Evolutionary conservation across 2,888 invertebrate species (phyloP), one percentile per base, ranked within the genome.

Genomic region (Cerceris rybyensis): DNA sequence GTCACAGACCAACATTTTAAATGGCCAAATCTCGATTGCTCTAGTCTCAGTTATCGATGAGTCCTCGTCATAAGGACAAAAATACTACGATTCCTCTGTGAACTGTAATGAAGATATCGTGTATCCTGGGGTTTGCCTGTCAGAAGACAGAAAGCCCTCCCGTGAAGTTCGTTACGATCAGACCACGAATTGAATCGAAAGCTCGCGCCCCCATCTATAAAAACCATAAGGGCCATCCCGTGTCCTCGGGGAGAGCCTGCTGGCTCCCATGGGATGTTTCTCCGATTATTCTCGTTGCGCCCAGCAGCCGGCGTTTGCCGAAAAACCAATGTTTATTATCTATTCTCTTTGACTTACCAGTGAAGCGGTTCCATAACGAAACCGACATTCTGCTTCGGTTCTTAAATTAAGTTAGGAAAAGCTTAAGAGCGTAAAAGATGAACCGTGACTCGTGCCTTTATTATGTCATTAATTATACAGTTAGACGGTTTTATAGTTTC

Each of bases 171-270:
- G 88, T 85, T 85, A 85, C 86, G 89, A 88, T 89, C 88, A 90
- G 87, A 90, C 91, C 90, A 89, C 91, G 87, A 91, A 91, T 91
- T 91, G 89, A 91, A 91, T 91, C 86, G 88, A 88, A 87, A 86
- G 83, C 88, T 88, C 87, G 88, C 88, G 88, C 89, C 88, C 87
- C 75, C 58, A 71, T 81, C 80, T 83, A 76, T 80, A 86, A 81
- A 85, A 85, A 83, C 84, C 82, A 82, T 78, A 83, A 85, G 81
- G 85, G 88, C 81, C 79, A 78, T 70, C 77, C 78, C 54, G 77
- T 64, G 81, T 84, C 90, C 90, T 90, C 80, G 81, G 83, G 88
- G 91, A 90, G 85, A 83, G 83, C 88, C 85, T 66, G 80, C 71
- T 54, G 64, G 58, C 68, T 84, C 86, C 69, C 86, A 58, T 73